Conservation (phyloP, 1,140 invertebrate species). For the Caerostris darwini region DNA sequence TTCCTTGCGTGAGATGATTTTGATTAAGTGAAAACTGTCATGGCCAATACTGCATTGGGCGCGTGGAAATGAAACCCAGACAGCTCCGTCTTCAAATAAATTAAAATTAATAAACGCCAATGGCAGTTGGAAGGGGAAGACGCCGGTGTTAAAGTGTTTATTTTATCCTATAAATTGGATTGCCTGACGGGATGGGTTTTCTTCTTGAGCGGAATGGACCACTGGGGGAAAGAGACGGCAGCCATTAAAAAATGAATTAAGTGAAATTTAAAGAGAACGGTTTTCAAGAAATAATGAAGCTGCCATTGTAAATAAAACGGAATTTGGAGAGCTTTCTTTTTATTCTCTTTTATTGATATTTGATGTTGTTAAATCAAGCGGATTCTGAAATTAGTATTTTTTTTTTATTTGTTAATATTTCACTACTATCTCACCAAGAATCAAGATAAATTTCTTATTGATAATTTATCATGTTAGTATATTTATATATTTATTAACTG, state of each 20-base stretch:
- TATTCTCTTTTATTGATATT: background rate
- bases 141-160: constrained; percentile 17
- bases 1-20: constrained; percentile 45
- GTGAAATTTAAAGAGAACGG: background rate
- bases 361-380: no score
- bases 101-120: constrained; percentile 65
- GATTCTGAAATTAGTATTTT: no score
- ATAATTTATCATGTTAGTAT: no score
- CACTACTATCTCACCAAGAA: no score
- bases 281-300: background rate
- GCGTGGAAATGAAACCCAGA: constrained; percentile 43
- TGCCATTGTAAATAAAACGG: constrained; percentile 43
- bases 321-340: background rate
- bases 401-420: no score
- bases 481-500: no score
- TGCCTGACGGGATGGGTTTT: background rate
- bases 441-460: no score
- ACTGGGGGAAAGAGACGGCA: background rate
- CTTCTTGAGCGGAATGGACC: background rate
- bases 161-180: constrained; percentile 41
- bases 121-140: constrained; percentile 11
- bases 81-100: constrained; percentile 61
- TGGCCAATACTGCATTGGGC: background rate
- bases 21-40: constrained; percentile 63
- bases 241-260: constrained; percentile 30